phyloP scores from a whole-genome alignment of 2,113 vertebrate species.

The Epinephelus fuscoguttatus region DNA sequence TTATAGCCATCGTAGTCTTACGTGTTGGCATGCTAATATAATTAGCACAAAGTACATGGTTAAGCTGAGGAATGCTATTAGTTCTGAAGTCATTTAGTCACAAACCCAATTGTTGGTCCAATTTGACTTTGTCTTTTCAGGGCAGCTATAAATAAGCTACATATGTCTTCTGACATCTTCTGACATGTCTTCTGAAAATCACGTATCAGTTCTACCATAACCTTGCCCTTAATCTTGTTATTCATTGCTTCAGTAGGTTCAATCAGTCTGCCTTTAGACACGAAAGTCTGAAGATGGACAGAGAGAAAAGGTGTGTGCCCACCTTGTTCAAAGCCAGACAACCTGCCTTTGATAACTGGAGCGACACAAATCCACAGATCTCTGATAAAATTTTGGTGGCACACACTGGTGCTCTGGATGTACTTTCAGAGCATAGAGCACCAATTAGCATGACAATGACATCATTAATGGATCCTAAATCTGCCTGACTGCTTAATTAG shows the following conservation, averaged over 20 bases:
- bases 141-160: neutral
- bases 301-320: constrained; percentile 2
- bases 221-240: neutral
- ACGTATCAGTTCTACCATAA: neutral
- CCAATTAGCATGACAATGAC: constrained; percentile 91
- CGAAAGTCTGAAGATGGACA: neutral
- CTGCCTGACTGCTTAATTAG: constrained; percentile 95
- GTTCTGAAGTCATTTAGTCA: neutral
- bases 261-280: constrained; percentile 3
- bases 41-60: neutral
- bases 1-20: no score
- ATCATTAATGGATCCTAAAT: constrained; percentile 90
- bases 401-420: constrained; percentile 33
- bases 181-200: neutral
- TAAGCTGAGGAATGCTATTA: neutral
- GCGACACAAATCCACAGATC: neutral
- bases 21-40: neutral
- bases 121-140: neutral
- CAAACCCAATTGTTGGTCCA: no score
- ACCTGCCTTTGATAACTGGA: constrained; percentile 21
- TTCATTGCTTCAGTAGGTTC: neutral
- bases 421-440: constrained; percentile 68
- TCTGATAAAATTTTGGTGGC: constrained; percentile 34
- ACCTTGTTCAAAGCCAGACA: constrained; percentile 18
- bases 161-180: neutral